Evolutionary conservation across 2,888 invertebrate genomes (phyloP), one percentile per base, ranked within the genome.

Genomic region (Patella ulyssiponensis): DNA sequence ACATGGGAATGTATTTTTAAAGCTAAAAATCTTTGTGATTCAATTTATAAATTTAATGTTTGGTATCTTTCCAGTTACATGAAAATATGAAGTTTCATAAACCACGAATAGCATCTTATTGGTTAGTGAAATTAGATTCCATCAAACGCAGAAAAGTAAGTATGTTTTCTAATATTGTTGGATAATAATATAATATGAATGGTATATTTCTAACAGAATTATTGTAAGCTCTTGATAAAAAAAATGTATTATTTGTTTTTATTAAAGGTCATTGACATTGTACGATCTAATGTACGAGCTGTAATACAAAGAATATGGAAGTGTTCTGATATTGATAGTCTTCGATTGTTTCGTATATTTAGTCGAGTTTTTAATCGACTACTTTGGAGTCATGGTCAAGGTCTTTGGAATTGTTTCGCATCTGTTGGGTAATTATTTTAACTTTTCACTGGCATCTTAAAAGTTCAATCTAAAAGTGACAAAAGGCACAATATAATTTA

Each of bases 61-160:
- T 75, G 52, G 3, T 14, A 23, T 69, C n/a, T 71, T 80, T 86
- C 11, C 84, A 91, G 91, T 76, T 91, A 54, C 86, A 89, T 86
- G 90, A 91, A 75, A 91, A 91, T 81, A 91, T 91, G 91, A 91
- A 90, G 77, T 90, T 88, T 76, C 90, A 91, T 83, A 92, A 92
- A 77, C 89, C 91, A 23, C 87, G 90, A 82, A 87, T 92, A 82
- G 91, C 91, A 9, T 90, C 91, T 1, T 92, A 91, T 80, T 92
- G 92, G 92, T 84, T 92, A 33, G 89, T 90, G 5, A 91, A 91
- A 76, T 83, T 92, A 64, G 91, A 92, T 80, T 88, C 91, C 27
- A 88, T 88, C 58, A 92, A 91, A 80, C 77, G 91, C 75, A 85
- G 89, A 81, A 91, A 92, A 89, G 91, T 90, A 80, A 79, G 77